phyloP scores from a whole-genome alignment of 2,113 vertebrate genomes.

The Phalacrocorax pelagicus region DNA sequence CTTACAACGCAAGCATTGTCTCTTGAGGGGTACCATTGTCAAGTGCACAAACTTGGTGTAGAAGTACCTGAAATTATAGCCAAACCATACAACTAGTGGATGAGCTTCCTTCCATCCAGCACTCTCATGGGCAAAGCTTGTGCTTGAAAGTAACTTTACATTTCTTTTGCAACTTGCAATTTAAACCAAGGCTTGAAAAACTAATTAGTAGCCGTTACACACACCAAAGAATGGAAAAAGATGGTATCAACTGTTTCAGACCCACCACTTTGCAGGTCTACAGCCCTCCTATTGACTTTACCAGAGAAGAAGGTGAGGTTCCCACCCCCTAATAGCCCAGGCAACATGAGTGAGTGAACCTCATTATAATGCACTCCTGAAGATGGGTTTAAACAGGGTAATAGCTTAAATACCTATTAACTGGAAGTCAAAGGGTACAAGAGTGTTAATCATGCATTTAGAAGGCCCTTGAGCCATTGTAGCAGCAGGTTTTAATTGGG shows the following conservation, averaged over 20 bases:
- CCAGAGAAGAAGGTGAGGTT: background rate
- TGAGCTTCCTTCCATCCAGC: background rate
- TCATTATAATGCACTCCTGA: background rate
- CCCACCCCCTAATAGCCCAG: background rate
- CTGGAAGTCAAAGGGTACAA: conserved; percentile 29
- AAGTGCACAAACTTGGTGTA: background rate
- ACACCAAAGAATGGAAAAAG: background rate
- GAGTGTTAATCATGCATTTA: background rate
- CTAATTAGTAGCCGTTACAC: background rate
- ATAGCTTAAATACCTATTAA: conserved; percentile 52
- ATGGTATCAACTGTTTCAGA: background rate
- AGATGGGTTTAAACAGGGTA: background rate
- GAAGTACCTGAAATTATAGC: background rate
- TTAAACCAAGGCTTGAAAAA: background rate
- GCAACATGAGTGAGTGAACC: background rate
- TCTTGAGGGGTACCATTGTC: background rate
- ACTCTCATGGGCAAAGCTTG: background rate
- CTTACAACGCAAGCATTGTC: background rate
- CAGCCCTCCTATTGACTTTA: background rate
- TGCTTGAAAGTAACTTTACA: background rate
- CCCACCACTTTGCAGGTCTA: background rate
- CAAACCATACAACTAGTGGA: background rate
- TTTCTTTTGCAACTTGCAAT: background rate
- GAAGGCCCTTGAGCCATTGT: background rate
- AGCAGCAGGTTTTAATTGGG: conserved; percentile 39